Evolutionary conservation across 2,113 vertebrate genomes (phyloP).

Genomic region (Acanthisitta chloris): DNA sequence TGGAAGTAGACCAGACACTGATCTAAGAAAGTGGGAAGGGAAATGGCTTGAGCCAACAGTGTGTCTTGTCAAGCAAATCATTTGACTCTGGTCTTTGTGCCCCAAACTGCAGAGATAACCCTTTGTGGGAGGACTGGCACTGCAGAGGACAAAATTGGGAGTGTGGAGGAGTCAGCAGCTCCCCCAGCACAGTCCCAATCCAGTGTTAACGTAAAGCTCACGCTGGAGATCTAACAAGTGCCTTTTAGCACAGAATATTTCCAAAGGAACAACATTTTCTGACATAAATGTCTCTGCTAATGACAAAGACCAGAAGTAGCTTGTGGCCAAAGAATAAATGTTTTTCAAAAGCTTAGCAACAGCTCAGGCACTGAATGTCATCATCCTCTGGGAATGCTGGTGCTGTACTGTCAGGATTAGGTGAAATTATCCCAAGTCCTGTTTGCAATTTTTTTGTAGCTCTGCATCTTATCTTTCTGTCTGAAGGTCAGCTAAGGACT

Average conservation of each 20-base stretch:
- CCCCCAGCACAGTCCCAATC: slow-evolving; percentile 1
- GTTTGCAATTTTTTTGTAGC: not conserved
- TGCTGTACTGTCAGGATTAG: not conserved
- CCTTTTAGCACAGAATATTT: not conserved
- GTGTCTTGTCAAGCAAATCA: slow-evolving; percentile 28
- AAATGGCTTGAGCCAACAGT: not conserved
- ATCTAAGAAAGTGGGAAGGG: slow-evolving; percentile 36
- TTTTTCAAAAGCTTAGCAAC: not conserved
- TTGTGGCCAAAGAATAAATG: not conserved
- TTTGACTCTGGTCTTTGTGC: not conserved
- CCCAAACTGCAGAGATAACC: slow-evolving; percentile 8
- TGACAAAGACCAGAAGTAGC: not conserved
- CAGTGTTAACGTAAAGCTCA: not conserved
- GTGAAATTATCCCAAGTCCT: not conserved
- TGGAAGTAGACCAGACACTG: slow-evolving; percentile 36
- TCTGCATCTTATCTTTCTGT: not conserved
- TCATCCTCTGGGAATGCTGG: not conserved
- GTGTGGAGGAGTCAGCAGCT: not conserved
- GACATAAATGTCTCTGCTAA: slow-evolving; percentile 7
- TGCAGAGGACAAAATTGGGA: not conserved
- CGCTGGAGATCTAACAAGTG: not conserved
- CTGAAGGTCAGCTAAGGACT: not conserved
- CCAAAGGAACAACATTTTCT: slow-evolving; percentile 2
- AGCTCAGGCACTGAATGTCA: not conserved
- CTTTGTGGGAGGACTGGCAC: not conserved